A percentile compares a stretch with the other conserved stretches of the same genome.
phyloP scores from a whole-genome alignment of 2,797 vertebrate species.

The Somateria mollissima region DNA sequence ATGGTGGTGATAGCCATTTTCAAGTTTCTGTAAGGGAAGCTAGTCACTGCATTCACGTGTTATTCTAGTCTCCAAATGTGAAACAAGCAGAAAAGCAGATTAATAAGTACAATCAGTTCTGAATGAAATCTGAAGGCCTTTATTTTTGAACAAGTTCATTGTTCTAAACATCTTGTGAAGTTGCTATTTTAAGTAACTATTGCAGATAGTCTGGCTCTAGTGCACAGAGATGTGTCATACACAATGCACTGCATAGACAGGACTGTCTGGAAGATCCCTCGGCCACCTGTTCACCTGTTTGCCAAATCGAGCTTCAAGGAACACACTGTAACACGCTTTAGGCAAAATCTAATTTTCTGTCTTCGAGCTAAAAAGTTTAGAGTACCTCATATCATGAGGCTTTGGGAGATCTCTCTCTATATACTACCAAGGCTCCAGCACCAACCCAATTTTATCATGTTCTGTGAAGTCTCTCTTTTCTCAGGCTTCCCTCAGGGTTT shows the following conservation, averaged over 20 bases:
- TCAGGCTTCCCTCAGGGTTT: not conserved
- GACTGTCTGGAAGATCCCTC: not conserved
- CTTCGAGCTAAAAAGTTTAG: not conserved
- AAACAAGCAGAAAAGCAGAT: slow-evolving; percentile 15
- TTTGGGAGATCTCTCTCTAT: not conserved
- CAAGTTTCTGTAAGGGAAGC: not conserved
- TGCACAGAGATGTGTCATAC: not conserved
- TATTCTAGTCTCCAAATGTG: slow-evolving; percentile 19
- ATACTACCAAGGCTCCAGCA: not conserved
- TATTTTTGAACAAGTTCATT: not conserved
- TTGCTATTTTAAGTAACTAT: not conserved
- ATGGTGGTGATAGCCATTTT: not conserved
- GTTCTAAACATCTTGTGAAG: not conserved
- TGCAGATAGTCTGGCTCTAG: too few species aligned
- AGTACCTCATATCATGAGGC: not conserved
- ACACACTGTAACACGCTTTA: not conserved
- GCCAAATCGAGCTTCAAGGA: not conserved
- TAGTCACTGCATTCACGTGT: not conserved
- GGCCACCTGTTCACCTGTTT: not conserved
- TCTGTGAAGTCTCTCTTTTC: not conserved
- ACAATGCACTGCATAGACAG: not conserved
- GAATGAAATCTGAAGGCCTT: slow-evolving; percentile 24
- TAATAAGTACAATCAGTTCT: not conserved
- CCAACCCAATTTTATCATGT: not conserved
- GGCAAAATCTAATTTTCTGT: not conserved